These are phyloP conservation scores for Drosophila ezoana DNA, from an alignment of 2,888 invertebrate species.

Conservation along the genomic window DNA sequence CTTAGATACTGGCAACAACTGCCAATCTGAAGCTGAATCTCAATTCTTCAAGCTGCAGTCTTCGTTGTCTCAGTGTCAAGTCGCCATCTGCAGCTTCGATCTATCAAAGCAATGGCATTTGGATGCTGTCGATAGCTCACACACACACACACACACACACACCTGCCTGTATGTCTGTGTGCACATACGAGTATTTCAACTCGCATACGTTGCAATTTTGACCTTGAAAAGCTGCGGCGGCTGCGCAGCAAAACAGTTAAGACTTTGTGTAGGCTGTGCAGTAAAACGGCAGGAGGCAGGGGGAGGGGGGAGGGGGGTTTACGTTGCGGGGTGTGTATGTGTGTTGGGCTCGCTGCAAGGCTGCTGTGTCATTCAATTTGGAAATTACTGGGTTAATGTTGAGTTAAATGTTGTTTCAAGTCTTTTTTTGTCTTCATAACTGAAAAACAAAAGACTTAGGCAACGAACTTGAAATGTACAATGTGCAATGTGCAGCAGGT, in stretches of 20 bases:
- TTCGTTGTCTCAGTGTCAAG: conserved; percentile 47
- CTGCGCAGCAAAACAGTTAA: conserved; percentile 46
- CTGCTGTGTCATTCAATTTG: conserved; percentile 66
- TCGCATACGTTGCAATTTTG: conserved; percentile 57
- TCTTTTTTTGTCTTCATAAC: conserved; percentile 9
- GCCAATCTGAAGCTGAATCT: conserved; percentile 26
- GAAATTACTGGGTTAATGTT: conserved; percentile 63
- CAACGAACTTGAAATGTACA: conserved; percentile 48
- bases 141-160: background rate
- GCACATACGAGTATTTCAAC: conserved; percentile 49
- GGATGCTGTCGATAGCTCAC: conserved; percentile 56
- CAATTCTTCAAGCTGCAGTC: conserved; percentile 29
- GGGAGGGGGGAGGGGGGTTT: background rate
- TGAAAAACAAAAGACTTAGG: conserved; percentile 52
- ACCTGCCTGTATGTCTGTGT: conserved; percentile 9
- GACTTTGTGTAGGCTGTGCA: conserved; percentile 46
- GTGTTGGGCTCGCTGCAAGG: conserved; percentile 38
- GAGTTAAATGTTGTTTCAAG: conserved; percentile 47
- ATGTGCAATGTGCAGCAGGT: background rate
- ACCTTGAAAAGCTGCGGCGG: conserved; percentile 59
- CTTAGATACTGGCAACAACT: conserved; percentile 21
- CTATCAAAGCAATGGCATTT: conserved; percentile 47
- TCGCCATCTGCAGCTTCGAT: conserved; percentile 56
- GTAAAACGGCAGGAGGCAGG: background rate
- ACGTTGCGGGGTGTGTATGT: background rate